Conservation (phyloP, 2,113 vertebrate genomes). For the Campylomormyrus numenius region DNA sequence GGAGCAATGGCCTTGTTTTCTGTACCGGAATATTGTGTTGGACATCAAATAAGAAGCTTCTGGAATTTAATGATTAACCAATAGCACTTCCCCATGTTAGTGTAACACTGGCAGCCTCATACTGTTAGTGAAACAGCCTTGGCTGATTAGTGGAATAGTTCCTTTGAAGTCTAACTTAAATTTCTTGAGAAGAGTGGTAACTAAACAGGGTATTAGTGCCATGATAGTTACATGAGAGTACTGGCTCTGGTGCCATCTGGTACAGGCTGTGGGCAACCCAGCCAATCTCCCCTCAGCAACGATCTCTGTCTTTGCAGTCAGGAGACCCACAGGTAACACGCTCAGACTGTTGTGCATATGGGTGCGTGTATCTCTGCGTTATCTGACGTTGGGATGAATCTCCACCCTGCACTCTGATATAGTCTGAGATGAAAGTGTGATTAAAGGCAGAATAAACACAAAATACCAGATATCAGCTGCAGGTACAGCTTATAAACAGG, state of each 20-base stretch:
- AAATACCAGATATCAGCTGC: neutral
- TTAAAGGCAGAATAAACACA: neutral
- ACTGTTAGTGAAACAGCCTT: neutral
- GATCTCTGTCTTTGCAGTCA: neutral
- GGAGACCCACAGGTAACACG: neutral
- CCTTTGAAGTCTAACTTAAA: neutral
- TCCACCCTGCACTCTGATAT: neutral
- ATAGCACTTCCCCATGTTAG: neutral
- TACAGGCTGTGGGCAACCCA: neutral
- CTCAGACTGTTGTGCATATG: neutral
- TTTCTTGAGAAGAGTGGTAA: neutral
- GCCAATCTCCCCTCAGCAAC: neutral
- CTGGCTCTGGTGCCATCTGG: neutral
- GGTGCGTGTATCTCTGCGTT: neutral
- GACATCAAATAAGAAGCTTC: neutral
- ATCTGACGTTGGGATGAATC: neutral
- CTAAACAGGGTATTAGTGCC: neutral
- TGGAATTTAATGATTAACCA: neutral
- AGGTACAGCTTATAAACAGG: neutral
- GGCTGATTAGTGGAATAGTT: neutral
- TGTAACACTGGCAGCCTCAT: neutral
- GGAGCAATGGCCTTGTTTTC: neutral
- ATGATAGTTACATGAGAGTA: neutral
- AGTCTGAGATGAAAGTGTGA: neutral
- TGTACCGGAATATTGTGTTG: neutral